phyloP scores from a whole-genome alignment of 2,113 vertebrate species.

The Oncorhynchus kisutch region DNA sequence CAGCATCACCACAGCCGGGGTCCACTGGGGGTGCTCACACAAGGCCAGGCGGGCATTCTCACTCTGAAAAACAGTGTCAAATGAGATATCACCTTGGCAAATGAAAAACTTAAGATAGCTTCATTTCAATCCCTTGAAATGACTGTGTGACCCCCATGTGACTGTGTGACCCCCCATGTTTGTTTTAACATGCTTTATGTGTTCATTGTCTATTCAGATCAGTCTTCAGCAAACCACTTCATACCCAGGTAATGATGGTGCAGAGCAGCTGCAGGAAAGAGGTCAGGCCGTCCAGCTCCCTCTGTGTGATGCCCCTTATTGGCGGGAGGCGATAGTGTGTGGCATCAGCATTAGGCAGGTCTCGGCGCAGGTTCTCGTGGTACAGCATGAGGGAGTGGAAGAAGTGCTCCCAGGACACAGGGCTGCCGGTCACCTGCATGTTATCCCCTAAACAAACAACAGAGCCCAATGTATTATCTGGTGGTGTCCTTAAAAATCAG shows the following conservation, averaged over 20 bases:
- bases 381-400: constrained; percentile 97
- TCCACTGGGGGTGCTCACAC: constrained; percentile 98
- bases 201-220: not conserved
- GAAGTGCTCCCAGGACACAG: constrained; percentile 98
- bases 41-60: constrained; percentile 94
- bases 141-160: too few species aligned
- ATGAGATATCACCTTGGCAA: not conserved
- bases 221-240: not conserved
- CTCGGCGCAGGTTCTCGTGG: constrained; percentile 91
- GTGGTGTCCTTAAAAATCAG: too few species aligned
- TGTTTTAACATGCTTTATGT: too few species aligned
- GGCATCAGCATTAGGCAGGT: constrained; percentile 87
- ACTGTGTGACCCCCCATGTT: too few species aligned
- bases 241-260: constrained; percentile 91
- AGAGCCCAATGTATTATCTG: too few species aligned
- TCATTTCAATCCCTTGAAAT: too few species aligned
- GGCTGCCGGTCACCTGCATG: constrained; percentile 88
- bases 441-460: constrained; percentile 80
- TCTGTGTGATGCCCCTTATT: constrained; percentile 92
- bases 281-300: constrained; percentile 92
- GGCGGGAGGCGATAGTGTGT: constrained; percentile 90
- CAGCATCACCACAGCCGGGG: constrained; percentile 91
- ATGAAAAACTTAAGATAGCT: too few species aligned
- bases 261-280: constrained; percentile 90
- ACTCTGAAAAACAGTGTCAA: constrained; percentile 72